Evolutionary conservation across 2,797 vertebrate genomes (phyloP).

Genomic region (Tenualosa thibaudeaui): DNA sequence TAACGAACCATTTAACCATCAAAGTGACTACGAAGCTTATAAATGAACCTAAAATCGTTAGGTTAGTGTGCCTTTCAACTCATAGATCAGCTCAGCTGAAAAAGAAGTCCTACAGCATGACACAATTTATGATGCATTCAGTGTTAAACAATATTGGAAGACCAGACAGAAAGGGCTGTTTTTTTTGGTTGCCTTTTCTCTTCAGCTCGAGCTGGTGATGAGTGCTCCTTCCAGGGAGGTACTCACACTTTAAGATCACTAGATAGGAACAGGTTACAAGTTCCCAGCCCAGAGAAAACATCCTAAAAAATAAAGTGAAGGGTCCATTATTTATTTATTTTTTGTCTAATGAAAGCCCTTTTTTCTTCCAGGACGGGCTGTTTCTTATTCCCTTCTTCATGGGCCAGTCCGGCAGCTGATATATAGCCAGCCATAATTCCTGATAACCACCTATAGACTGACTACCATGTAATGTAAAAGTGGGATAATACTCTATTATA

Average conservation of each 20-base stretch:
- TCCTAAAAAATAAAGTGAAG: not conserved
- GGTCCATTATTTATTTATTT: not conserved
- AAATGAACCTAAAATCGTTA: no score
- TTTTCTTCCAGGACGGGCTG: not conserved
- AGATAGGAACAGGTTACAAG: not conserved
- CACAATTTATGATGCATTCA: not conserved
- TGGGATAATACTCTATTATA: no score
- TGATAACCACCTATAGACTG: no score
- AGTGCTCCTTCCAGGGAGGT: not conserved
- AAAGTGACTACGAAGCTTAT: no score
- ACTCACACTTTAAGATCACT: not conserved
- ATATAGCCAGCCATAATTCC: no score
- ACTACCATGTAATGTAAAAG: no score
- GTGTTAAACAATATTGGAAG: not conserved
- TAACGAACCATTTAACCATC: no score
- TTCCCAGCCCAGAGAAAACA: not conserved
- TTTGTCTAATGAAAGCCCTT: not conserved
- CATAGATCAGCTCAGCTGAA: not conserved
- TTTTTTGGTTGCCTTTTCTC: not conserved
- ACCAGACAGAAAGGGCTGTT: not conserved
- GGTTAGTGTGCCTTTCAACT: no score
- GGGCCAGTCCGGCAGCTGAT: not conserved
- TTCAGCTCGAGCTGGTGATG: no score
- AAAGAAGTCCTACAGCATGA: not conserved
- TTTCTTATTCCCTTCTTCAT: not conserved